These are phyloP conservation scores for Nemotelus nigrinus DNA, from an alignment of 2,888 invertebrate species.

Conservation along the genomic window DNA sequence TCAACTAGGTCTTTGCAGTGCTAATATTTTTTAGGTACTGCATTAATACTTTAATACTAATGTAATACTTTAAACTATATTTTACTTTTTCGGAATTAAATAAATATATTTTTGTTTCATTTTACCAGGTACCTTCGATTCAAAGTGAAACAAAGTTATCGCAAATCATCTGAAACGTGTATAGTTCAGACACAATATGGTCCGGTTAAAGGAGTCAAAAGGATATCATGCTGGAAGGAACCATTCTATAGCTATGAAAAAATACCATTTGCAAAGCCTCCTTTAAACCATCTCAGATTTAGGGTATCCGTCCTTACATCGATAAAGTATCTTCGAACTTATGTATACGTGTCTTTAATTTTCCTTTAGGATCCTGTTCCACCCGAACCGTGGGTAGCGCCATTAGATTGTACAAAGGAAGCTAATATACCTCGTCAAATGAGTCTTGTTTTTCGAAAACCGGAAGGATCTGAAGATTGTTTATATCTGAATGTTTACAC, in stretches of 20 bases:
- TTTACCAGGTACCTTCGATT: conserved; percentile 25
- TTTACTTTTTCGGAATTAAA: neutral
- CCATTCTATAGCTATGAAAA: conserved; percentile 61
- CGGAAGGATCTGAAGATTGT: conserved; percentile 37
- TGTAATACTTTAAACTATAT: no score
- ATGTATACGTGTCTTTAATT: neutral
- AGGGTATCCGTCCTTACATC: conserved; percentile 29
- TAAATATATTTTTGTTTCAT: neutral
- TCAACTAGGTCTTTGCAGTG: neutral
- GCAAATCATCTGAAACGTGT: conserved; percentile 56
- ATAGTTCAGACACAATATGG: conserved; percentile 60
- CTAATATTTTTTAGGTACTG: neutral
- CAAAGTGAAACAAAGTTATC: conserved; percentile 21
- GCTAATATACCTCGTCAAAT: conserved; percentile 24
- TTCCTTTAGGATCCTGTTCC: conserved; percentile 35
- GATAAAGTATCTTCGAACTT: neutral
- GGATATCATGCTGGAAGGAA: conserved; percentile 60
- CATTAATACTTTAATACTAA: neutral
- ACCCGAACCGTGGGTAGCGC: conserved; percentile 21
- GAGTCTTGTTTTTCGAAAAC: conserved; percentile 1
- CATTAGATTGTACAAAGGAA: conserved; percentile 36
- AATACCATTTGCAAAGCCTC: conserved; percentile 63
- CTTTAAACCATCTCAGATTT: conserved; percentile 58
- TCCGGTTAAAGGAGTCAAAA: conserved; percentile 60
- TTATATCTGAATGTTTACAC: conserved; percentile 38